Conservation (phyloP, 2,113 vertebrate genomes). For the Ardeotis arabs region DNA sequence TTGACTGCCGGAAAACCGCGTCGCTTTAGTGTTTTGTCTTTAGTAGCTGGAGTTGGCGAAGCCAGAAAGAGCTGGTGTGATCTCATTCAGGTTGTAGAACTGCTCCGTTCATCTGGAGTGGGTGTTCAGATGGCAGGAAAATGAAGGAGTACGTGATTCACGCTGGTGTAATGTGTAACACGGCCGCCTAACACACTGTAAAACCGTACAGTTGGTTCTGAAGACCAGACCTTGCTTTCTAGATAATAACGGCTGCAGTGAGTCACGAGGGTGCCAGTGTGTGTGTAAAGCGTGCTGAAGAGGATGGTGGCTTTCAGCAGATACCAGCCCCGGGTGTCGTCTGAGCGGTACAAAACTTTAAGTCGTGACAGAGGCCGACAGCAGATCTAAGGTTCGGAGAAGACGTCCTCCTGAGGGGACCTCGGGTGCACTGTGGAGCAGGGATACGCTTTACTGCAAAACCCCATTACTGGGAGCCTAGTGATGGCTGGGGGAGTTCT, state of each 20-base stretch:
- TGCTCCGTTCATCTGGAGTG: background rate
- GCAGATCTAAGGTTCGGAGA: background rate
- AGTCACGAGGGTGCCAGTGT: background rate
- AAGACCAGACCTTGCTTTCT: background rate
- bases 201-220: background rate
- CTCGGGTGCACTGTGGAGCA: background rate
- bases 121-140: background rate
- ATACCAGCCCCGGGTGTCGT: background rate
- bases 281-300: background rate
- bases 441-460: background rate
- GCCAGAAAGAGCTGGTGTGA: background rate
- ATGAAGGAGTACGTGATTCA: background rate
- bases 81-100: background rate
- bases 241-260: background rate
- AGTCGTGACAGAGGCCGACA: rapidly evolving
- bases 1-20: rapidly evolving
- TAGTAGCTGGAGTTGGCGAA: background rate
- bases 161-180: rapidly evolving
- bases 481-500: background rate
- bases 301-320: background rate
- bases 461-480: rapidly evolving
- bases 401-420: background rate
- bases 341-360: background rate
- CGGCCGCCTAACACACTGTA: background rate
- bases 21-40: rapidly evolving